Conservation (phyloP, 2,797 vertebrate genomes). For the Kryptopterus vitreolus region DNA sequence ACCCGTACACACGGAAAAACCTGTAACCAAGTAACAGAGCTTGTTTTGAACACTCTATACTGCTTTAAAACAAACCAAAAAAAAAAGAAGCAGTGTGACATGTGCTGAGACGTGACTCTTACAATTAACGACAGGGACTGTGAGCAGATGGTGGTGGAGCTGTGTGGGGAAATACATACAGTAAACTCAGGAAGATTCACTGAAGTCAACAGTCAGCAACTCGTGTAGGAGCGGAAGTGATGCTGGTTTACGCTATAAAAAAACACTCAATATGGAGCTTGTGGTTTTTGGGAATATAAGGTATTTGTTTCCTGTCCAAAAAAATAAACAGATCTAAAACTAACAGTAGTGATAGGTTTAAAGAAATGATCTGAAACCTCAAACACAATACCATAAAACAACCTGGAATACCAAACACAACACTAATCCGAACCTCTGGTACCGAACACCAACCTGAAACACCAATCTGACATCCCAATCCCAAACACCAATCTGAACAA, state of each 20-base stretch:
- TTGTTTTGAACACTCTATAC: constrained; percentile 51
- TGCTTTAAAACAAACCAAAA: no score
- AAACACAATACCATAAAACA: no score
- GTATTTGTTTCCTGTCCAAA: neutral
- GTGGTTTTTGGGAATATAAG: neutral
- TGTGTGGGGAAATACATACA: neutral
- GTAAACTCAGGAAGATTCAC: neutral
- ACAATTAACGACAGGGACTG: constrained; percentile 9
- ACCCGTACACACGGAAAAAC: constrained; percentile 46
- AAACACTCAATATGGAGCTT: neutral
- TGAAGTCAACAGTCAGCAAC: neutral
- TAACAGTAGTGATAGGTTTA: no score
- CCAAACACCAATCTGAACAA: no score
- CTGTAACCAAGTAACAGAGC: constrained; percentile 51
- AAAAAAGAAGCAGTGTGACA: constrained; percentile 35
- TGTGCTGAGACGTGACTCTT: neutral
- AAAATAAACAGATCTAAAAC: neutral
- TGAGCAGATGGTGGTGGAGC: constrained; percentile 3
- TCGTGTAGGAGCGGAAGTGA: neutral
- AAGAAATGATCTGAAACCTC: no score
- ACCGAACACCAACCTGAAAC: no score
- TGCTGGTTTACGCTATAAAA: neutral
- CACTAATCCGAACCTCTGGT: no score
- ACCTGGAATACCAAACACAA: no score
- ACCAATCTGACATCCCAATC: no score